Conservation (phyloP, 2,113 vertebrate species). For the Toxostoma redivivum region DNA sequence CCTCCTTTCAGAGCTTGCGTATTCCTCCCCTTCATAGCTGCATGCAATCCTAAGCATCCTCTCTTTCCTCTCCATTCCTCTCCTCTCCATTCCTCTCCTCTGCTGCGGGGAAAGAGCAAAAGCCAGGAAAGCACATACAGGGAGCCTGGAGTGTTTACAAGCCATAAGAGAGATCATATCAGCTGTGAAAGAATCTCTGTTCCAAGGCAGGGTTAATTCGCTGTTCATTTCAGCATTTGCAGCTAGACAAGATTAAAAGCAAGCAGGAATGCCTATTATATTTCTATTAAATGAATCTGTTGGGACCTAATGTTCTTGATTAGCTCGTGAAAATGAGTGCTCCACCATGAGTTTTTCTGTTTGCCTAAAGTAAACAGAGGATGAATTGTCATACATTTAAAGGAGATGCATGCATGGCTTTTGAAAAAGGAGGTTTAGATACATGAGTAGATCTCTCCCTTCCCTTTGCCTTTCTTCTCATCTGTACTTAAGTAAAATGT, state of each 20-base stretch:
- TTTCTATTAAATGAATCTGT: constrained; percentile 79
- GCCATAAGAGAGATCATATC: constrained; percentile 65
- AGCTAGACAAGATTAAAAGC: constrained; percentile 74
- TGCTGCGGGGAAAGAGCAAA: constrained; percentile 49
- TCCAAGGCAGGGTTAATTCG: constrained; percentile 77
- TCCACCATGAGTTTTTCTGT: constrained; percentile 70
- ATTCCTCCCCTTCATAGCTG: constrained; percentile 53
- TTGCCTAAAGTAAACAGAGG: constrained; percentile 77
- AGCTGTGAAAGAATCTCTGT: constrained; percentile 73
- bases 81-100: constrained; percentile 38
- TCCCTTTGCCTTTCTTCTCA: constrained; percentile 46
- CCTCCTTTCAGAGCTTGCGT: constrained; percentile 55
- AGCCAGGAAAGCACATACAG: constrained; percentile 59
- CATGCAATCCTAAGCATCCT: constrained; percentile 32
- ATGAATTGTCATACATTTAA: constrained; percentile 70
- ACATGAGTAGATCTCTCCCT: constrained; percentile 27
- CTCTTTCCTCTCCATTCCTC: background rate
- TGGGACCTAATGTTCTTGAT: constrained; percentile 77
- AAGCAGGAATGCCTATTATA: constrained; percentile 76
- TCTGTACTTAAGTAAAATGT: constrained; percentile 41
- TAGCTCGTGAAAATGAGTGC: constrained; percentile 69
- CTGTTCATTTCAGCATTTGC: constrained; percentile 75
- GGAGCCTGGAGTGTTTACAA: constrained; percentile 66
- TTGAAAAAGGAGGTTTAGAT: constrained; percentile 39
- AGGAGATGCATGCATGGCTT: constrained; percentile 50